Conservation (phyloP, 2,113 vertebrate genomes). For the Thalassarche chlororhynchos region DNA sequence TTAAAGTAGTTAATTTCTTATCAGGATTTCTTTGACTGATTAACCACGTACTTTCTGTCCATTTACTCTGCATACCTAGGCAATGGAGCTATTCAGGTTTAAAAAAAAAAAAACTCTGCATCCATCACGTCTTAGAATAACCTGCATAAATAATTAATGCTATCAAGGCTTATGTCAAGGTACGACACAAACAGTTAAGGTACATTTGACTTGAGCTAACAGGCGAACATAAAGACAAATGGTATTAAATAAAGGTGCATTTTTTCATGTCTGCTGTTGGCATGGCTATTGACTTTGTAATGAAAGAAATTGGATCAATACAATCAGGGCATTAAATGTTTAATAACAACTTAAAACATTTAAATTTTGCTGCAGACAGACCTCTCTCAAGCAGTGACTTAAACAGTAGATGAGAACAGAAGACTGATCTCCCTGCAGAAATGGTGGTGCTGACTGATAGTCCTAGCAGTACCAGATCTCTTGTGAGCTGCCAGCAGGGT, state of each 20-base stretch:
- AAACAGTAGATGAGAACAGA: neutral
- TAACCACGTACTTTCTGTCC: neutral
- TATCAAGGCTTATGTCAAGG: neutral
- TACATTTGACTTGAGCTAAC: neutral
- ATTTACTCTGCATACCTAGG: neutral
- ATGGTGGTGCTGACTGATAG: neutral
- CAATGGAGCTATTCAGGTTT: neutral
- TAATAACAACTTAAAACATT: neutral
- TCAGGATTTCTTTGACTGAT: neutral
- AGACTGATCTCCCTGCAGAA: neutral
- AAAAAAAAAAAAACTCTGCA: neutral
- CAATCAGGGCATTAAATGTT: neutral
- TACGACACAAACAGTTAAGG: neutral
- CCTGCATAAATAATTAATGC: neutral
- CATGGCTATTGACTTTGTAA: neutral
- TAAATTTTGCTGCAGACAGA: neutral
- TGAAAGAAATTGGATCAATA: neutral
- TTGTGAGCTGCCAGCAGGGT: neutral
- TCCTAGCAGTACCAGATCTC: neutral
- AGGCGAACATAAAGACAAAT: neutral
- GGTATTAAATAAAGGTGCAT: neutral
- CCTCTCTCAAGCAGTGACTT: neutral
- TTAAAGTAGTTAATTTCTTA: neutral
- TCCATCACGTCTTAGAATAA: neutral
- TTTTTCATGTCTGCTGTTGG: neutral